A percentile compares a stretch with the other conserved stretches of the same genome.
phyloP scores from a whole-genome alignment of 2,797 vertebrate genomes.

The Melanotaenia boesemani region DNA sequence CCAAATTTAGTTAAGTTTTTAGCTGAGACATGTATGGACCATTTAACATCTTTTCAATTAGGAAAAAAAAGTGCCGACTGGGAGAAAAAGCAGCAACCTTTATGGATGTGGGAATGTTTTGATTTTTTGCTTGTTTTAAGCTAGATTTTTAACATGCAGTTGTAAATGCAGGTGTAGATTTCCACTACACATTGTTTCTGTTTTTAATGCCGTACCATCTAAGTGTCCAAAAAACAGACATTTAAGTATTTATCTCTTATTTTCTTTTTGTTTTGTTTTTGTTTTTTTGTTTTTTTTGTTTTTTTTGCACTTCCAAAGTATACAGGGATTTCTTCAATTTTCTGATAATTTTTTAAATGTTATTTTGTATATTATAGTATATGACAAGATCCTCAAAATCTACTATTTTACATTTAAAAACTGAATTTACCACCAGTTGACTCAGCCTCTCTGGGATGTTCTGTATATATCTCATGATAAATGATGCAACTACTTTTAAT shows the following conservation, averaged over 20 bases:
- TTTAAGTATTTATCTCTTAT: background rate
- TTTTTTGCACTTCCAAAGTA: background rate
- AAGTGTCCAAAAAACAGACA: background rate
- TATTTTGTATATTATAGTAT: background rate
- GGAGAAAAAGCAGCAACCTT: background rate
- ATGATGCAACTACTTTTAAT: too few relatives aligned
- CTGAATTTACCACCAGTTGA: background rate
- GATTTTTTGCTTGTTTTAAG: background rate
- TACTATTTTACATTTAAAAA: too few relatives aligned
- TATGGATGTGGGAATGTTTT: background rate
- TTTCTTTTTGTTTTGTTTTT: too few relatives aligned
- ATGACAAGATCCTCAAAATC: background rate
- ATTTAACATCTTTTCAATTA: background rate
- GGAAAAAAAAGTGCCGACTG: background rate
- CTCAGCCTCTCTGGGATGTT: background rate
- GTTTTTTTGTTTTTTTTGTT: background rate
- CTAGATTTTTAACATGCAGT: background rate
- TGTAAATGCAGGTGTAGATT: too few relatives aligned
- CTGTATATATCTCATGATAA: too few relatives aligned
- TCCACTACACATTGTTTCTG: too few relatives aligned
- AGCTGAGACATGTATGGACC: background rate
- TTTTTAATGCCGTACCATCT: background rate
- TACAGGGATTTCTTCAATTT: background rate
- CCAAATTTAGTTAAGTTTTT: background rate
- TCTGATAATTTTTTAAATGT: background rate